phyloP scores from a whole-genome alignment of 1,140 invertebrate species.

The Dufourea novaeangliae region DNA sequence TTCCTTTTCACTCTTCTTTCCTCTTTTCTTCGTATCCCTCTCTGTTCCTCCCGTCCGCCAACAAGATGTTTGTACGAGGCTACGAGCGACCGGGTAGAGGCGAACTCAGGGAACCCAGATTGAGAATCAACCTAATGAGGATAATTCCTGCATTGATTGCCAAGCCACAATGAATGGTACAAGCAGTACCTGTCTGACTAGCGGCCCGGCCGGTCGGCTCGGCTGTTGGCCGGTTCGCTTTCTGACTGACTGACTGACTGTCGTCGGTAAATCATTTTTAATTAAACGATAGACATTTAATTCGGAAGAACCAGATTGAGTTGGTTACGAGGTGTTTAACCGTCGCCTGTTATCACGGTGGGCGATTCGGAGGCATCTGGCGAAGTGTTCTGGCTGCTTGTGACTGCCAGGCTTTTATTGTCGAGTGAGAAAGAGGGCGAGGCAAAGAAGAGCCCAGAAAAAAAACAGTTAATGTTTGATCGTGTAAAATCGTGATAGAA shows the following conservation, averaged over 20 bases:
- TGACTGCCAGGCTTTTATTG: conserved; percentile 54
- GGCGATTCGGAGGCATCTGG: conserved; percentile 72
- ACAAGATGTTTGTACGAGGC: conserved; percentile 46
- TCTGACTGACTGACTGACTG: conserved; percentile 55
- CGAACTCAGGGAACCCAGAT: conserved; percentile 54
- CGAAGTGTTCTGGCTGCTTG: conserved; percentile 65
- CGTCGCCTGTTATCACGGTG: conserved; percentile 70
- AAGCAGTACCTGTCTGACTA: conserved; percentile 59
- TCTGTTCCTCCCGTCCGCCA: conserved; percentile 23
- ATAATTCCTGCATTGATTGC: conserved; percentile 80
- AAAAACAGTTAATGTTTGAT: conserved; percentile 25
- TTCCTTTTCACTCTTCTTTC: conserved; percentile 40
- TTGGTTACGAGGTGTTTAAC: conserved; percentile 77
- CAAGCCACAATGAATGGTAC: conserved; percentile 67
- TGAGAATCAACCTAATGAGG: conserved; percentile 78
- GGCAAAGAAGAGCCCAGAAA: background rate
- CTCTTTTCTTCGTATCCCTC: conserved; percentile 26
- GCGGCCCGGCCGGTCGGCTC: conserved; percentile 33
- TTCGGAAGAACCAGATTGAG: conserved; percentile 73
- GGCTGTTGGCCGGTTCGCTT: conserved; percentile 24
- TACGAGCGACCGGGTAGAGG: conserved; percentile 36
- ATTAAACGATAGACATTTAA: conserved; percentile 80
- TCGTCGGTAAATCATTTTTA: conserved; percentile 78
- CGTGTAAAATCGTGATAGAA: background rate
- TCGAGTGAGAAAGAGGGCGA: conserved; percentile 22